These are phyloP conservation scores for Diorhabda elongata DNA, from an alignment of 1,140 invertebrate species.

Conservation along the genomic window DNA sequence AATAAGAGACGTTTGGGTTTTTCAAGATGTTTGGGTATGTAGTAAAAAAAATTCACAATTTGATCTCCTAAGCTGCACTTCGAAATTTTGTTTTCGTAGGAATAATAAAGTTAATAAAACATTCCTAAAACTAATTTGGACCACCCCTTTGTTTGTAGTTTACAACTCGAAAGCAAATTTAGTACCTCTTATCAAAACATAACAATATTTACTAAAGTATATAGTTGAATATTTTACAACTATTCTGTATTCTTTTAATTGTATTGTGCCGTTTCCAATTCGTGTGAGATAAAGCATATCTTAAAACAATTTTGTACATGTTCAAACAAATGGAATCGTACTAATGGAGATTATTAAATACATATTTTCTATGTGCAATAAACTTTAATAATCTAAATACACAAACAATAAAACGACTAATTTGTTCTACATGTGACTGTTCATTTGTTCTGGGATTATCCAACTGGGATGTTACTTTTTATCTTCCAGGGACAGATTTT, in stretches of 20 bases:
- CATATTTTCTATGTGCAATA: neutral
- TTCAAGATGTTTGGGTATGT: no score
- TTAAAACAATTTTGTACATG: constrained; percentile 1
- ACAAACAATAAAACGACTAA: neutral
- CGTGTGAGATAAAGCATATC: neutral
- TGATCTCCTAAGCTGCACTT: no score
- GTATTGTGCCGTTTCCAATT: neutral
- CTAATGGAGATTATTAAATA: neutral
- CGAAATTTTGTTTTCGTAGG: no score
- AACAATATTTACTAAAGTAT: neutral
- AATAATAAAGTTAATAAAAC: no score
- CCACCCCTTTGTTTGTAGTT: no score
- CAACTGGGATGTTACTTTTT: no score
- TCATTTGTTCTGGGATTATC: no score
- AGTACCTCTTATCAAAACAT: neutral
- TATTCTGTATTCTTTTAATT: neutral
- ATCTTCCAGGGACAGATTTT: no score
- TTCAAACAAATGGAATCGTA: neutral
- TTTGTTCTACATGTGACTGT: neutral
- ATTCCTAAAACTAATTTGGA: no score
- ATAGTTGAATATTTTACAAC: neutral
- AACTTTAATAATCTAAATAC: constrained; percentile 1
- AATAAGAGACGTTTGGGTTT: no score
- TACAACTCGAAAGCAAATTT: no score
- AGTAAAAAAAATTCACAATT: no score